A percentile compares a stretch with the other conserved stretches of the same genome.
These are phyloP conservation scores for Phenacoccus solenopsis DNA, from an alignment of 1,140 invertebrate genomes.

Conservation along the genomic window DNA sequence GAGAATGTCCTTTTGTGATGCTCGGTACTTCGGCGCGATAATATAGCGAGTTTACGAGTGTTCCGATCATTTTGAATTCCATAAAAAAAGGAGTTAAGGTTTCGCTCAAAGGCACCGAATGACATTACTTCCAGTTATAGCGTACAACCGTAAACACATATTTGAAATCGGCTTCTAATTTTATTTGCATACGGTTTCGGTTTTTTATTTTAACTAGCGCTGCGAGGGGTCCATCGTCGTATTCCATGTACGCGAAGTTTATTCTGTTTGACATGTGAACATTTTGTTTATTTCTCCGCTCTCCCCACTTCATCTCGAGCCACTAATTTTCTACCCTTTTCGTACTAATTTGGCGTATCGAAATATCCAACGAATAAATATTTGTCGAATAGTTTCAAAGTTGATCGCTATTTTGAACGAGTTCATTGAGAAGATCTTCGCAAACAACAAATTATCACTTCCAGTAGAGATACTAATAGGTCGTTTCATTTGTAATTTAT, in stretches of 20 bases:
- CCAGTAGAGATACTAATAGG: too few relatives aligned
- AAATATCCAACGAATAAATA: too few relatives aligned
- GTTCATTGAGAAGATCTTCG: too few relatives aligned
- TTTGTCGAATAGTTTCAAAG: too few relatives aligned
- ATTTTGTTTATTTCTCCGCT: not conserved
- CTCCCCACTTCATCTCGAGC: not conserved
- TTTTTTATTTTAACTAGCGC: slow-evolving; percentile 2
- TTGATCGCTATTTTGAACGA: too few relatives aligned
- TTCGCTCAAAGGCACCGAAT: slow-evolving; percentile 11
- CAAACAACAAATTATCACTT: too few relatives aligned
- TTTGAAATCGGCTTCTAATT: slow-evolving; percentile 15
- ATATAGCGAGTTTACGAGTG: slow-evolving; percentile 13
- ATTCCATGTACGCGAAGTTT: not conserved
- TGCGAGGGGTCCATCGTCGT: not conserved
- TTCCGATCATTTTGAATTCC: slow-evolving; percentile 10
- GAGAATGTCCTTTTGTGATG: slow-evolving; percentile 12
- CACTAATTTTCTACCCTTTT: too few relatives aligned
- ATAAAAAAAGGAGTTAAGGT: slow-evolving; percentile 17
- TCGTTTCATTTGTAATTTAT: too few relatives aligned
- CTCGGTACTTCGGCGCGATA: not conserved
- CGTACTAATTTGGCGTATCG: too few relatives aligned
- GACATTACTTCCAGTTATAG: slow-evolving; percentile 5
- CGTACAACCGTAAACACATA: slow-evolving; percentile 16
- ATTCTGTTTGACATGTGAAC: not conserved
- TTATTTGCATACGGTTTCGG: slow-evolving; percentile 3